Evolutionary conservation across 2,888 invertebrate species (phyloP).

Genomic region (Chrysotoxum bicinctum): DNA sequence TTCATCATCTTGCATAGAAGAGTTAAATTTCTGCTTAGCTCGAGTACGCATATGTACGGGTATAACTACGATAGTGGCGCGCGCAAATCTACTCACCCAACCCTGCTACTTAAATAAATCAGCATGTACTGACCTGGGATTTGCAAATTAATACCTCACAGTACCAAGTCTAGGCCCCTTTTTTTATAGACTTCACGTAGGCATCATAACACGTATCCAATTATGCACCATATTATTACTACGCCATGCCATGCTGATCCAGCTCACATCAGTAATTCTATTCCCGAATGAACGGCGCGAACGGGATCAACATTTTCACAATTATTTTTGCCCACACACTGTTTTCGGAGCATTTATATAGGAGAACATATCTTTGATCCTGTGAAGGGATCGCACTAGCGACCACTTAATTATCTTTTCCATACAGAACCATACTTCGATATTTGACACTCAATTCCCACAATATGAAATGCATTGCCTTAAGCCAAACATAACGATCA

Average conservation of each 20-base stretch:
- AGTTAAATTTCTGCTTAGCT: background rate
- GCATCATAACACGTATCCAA: constrained; percentile 71
- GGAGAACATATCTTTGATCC: constrained; percentile 24
- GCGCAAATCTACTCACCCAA: constrained; percentile 62
- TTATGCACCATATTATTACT: constrained; percentile 68
- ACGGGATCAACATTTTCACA: constrained; percentile 54
- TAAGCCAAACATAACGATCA: too few species aligned
- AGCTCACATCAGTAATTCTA: constrained; percentile 14
- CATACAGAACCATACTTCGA: too few species aligned
- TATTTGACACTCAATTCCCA: too few species aligned
- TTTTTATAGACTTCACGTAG: constrained; percentile 51
- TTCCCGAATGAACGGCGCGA: constrained; percentile 8
- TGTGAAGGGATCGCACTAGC: too few species aligned
- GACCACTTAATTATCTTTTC: too few species aligned
- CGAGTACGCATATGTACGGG: background rate
- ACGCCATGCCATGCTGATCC: constrained; percentile 35
- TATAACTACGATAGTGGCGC: background rate
- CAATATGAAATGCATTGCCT: too few species aligned
- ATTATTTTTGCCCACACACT: constrained; percentile 51
- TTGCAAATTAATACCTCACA: constrained; percentile 71
- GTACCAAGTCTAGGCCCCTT: constrained; percentile 30
- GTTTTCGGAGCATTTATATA: background rate
- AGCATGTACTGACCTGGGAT: constrained; percentile 57
- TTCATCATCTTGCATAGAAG: background rate
- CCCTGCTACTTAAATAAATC: constrained; percentile 72